Conservation (phyloP, 2,113 vertebrate species). For the Pseudolaguvia tuberculata region DNA sequence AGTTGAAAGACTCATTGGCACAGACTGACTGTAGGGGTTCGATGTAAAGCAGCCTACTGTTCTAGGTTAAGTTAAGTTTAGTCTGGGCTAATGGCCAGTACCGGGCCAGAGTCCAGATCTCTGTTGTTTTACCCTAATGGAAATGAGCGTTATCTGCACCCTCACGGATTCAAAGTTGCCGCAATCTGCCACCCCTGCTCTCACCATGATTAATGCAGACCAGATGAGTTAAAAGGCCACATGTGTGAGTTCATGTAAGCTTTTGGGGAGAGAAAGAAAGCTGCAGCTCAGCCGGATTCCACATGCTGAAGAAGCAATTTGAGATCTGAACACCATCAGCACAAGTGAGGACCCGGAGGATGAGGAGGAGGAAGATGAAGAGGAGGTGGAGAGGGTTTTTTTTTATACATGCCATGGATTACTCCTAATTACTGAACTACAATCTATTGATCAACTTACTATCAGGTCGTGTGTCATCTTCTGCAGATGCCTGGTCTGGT, state of each 20-base stretch:
- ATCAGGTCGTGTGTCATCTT: slow-evolving; percentile 71
- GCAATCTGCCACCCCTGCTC: slow-evolving; percentile 45
- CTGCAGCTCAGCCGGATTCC: slow-evolving; percentile 33
- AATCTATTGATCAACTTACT: slow-evolving; percentile 58
- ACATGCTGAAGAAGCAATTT: slow-evolving; percentile 25
- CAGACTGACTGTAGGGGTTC: neutral
- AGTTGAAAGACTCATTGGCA: neutral
- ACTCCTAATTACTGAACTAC: neutral
- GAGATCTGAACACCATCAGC: slow-evolving; percentile 42
- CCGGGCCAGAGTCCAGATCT: slow-evolving; percentile 31
- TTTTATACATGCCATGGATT: neutral
- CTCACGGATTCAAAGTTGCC: slow-evolving; percentile 42
- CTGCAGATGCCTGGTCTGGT: slow-evolving; percentile 72
- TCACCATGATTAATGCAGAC: slow-evolving; percentile 41
- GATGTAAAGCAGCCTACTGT: neutral
- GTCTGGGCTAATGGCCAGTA: slow-evolving; percentile 28
- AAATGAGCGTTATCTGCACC: slow-evolving; percentile 47
- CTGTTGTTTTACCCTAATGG: slow-evolving; percentile 40
- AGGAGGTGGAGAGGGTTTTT: too few relatives aligned
- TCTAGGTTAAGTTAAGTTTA: slow-evolving; percentile 29
- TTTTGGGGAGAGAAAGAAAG: slow-evolving; percentile 6
- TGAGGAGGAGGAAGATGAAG: too few relatives aligned
- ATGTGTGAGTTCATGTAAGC: slow-evolving; percentile 7
- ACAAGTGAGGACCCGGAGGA: slow-evolving; percentile 11
- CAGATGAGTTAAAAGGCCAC: slow-evolving; percentile 43